Conservation (phyloP, 2,888 invertebrate species). For the Pandemis cinnamomeana region DNA sequence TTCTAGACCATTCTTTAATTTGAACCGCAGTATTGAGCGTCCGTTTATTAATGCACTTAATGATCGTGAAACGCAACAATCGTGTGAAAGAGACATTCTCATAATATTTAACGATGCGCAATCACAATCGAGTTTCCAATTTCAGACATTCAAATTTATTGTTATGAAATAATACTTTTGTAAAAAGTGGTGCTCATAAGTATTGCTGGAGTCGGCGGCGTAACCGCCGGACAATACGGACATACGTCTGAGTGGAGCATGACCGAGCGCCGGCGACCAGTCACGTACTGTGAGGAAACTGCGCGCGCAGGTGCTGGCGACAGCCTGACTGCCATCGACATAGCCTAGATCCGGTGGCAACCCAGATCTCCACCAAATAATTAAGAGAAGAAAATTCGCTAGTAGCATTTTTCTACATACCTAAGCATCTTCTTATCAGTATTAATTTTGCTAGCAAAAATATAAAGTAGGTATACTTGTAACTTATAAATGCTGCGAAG, state of each 20-base stretch:
- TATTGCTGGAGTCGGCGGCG: neutral
- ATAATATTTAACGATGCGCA: conserved; percentile 46
- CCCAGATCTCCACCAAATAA: neutral
- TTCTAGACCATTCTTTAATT: neutral
- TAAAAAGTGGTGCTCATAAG: neutral
- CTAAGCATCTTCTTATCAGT: too few species aligned
- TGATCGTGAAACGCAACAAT: conserved; percentile 20
- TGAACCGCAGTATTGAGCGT: neutral
- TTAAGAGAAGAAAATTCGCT: neutral
- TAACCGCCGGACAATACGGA: conserved; percentile 1
- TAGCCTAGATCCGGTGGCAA: conserved; percentile 1
- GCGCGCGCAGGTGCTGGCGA: conserved; percentile 9
- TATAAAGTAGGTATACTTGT: too few species aligned
- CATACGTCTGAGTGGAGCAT: neutral
- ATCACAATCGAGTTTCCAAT: conserved; percentile 24
- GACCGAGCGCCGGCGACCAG: conserved; percentile 5
- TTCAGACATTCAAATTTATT: conserved; percentile 27
- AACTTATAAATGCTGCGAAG: too few species aligned
- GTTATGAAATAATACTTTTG: conserved; percentile 27
- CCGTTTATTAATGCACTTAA: conserved; percentile 10
- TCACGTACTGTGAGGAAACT: conserved; percentile 35
- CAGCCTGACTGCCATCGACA: neutral
- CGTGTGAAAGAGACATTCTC: conserved; percentile 37
- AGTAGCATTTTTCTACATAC: too few species aligned
- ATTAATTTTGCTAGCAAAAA: too few species aligned